Base-by-base conservation (phyloP, 2,888 invertebrate species). In the Protodeltote pygarga region DNA sequence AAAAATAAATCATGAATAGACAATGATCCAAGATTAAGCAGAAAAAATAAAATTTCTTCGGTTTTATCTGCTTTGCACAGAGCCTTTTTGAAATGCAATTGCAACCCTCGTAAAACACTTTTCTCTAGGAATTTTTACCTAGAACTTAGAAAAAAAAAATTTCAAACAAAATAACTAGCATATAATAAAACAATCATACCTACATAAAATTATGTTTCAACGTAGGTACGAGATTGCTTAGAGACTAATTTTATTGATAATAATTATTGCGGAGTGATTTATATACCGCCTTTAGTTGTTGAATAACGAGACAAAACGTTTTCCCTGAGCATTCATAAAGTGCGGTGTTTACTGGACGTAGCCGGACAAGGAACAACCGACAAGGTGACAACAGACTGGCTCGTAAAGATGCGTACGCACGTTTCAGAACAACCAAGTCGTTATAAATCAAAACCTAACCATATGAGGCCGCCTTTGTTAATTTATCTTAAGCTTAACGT, bases 331-430 rank as follows among this genome's bases (percentile, higher is more conserved):
- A 29, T 34, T 39, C 69, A 73, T 85, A 83, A 83, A 85, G 20
- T 62, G 41, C 21, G 23, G 49, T 64, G 64, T 83, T 85, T 81
- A 83, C 64, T 77, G 64, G 59, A 49, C 38, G 34, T 48, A 39
- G 53, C 51, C 44, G 45, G 63, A 66, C 75, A 62, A 69, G 54
- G 49, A 71, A n/a, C n/a, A n/a, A n/a, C n/a, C n/a, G n/a, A n/a
- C n/a, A n/a, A 74, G 75, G 76, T 76, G 81, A 81, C 83, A 81
- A 81, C 79, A 75, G 77, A 72, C 79, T 75, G 58, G 59, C 58
- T 74, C 77, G 64, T 84, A 80, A 83, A 80, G 51, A 65, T 64
- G 49, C 47, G 35, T 60, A 50, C 13, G 28, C 54, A 53, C 53
- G 44, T 60, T 65, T 65, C 65, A 67, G 77, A 74, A 74, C 75